Percentiles rank a stretch among this genome's conserved stretches.
Evolutionary conservation across 2,113 vertebrate genomes (phyloP).

Genomic region (Condylura cristata): DNA sequence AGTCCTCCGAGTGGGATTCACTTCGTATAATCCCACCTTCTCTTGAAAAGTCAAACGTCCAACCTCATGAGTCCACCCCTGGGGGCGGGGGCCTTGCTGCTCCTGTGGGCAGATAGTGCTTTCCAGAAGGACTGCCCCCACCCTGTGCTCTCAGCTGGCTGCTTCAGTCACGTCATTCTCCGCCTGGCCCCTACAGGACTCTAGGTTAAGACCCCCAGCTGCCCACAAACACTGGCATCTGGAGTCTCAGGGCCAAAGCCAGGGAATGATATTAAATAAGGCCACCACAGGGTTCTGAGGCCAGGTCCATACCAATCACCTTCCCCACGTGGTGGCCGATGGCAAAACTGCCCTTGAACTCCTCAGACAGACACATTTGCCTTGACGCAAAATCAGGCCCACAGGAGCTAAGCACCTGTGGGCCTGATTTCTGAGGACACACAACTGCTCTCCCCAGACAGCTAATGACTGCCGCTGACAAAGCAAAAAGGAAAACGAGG

Average conservation of each 20-base stretch:
- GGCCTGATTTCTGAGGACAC: not conserved
- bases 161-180: not conserved
- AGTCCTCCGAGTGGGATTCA: too few species aligned
- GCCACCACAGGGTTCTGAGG: not conserved
- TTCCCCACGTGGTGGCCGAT: not conserved
- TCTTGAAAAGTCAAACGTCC: not conserved
- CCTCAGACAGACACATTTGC: not conserved
- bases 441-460: not conserved
- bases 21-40: not conserved
- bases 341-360: not conserved
- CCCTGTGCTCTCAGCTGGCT: not conserved
- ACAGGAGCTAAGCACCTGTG: not conserved
- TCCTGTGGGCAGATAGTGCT: not conserved
- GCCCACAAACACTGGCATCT: not conserved
- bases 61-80: not conserved
- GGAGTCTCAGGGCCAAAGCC: not conserved
- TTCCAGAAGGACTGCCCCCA: too few species aligned
- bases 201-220: not conserved
- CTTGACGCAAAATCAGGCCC: not conserved
- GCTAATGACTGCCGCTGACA: not conserved
- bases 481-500: not conserved
- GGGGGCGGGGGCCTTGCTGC: too few species aligned
- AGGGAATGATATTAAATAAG: not conserved
- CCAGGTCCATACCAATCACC: not conserved
- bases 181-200: not conserved